A percentile compares a stretch with the other conserved stretches of the same genome.
Evolutionary conservation across 2,113 vertebrate genomes (phyloP).

Genomic region (Bubalus kerabau): DNA sequence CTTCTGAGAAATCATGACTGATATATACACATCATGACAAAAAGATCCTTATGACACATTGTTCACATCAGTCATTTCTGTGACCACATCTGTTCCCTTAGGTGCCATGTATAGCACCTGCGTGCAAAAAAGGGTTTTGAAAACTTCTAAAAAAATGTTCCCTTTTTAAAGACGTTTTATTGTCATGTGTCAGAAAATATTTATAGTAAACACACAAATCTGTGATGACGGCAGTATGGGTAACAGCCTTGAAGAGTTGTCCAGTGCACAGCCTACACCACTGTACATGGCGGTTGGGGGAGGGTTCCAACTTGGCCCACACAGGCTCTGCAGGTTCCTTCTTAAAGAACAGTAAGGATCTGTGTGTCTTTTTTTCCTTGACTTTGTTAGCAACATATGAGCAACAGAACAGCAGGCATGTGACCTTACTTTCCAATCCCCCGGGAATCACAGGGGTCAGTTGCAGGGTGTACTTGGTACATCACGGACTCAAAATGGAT

Average conservation of each 20-base stretch:
- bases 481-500: background rate
- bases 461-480: background rate
- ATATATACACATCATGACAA: fast-evolving
- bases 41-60: background rate
- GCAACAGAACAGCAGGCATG: too few relatives aligned
- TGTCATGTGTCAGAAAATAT: background rate
- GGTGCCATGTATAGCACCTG: background rate
- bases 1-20: background rate
- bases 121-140: background rate
- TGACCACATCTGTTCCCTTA: background rate
- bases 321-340: background rate
- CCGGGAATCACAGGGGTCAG: background rate
- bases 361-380: background rate
- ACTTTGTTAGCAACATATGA: background rate
- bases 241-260: background rate
- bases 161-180: background rate
- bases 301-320: background rate
- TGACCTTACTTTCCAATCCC: background rate
- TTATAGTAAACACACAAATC: background rate
- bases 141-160: background rate
- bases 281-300: fast-evolving
- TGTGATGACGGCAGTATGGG: fast-evolving
- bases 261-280: background rate
- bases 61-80: background rate
- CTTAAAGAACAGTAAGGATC: background rate